Evolutionary conservation across 2,888 invertebrate species (phyloP), one percentile per base, ranked within the genome.

Genomic region (Augiades crinisus): DNA sequence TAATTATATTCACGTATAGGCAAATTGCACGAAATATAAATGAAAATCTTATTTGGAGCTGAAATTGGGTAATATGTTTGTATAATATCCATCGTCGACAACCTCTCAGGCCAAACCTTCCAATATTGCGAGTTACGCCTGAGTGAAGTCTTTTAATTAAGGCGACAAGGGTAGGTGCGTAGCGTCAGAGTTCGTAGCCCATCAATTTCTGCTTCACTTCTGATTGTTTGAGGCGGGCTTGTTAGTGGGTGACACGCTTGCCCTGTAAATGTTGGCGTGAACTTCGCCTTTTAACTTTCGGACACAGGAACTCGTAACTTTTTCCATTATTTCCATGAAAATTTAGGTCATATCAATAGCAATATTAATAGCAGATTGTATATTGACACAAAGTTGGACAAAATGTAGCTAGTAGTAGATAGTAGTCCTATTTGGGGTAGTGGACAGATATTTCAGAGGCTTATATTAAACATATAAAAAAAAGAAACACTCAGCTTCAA

Each of bases 61-160:
- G 21, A 34, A 43, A 51, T 27, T 24, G 27, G 31, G 19, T 46
- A 40, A 53, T 40, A 24, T 24, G 21, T 43, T 37, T 43, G 33
- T 33, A 47, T 43, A 47, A 47, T 47, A 41, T 46, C 33, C 47
- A 17, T 12, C 40, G 41, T 47, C 46, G 31, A 41, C 30, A 47
- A 43, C 47, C 17, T 52, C 45, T 36, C 36, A 62, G 68, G 72
- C 73, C 75, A 72, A 78, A 75, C 72, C 73, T 71, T 69, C 68
- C 78, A 70, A 83, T 86, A 83, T 81, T 78, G 78, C 79, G 69
- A 78, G 73, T 75, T 73, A 77, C 83, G 83, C 69, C 72, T 80
- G 81, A 86, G 70, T 83, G 82, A 81, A 84, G 81, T 76, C 80
- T 86, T 87, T 87, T 87, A 86, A 86, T 87, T 88, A 86, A 85